phyloP scores from a whole-genome alignment of 2,888 invertebrate genomes.

The Unio pictorum region DNA sequence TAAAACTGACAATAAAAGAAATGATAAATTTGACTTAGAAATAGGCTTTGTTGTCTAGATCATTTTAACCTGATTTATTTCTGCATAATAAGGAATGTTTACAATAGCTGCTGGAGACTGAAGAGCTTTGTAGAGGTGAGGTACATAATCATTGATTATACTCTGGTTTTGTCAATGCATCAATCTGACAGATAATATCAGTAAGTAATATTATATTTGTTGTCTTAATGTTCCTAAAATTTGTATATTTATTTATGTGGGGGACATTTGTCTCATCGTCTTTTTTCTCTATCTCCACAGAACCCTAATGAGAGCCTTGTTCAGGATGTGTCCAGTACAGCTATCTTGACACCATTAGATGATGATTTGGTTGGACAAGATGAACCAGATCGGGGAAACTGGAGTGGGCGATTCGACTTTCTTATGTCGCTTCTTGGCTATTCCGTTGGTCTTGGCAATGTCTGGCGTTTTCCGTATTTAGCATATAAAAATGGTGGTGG shows the following conservation, averaged over 20 bases:
- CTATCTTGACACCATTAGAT: slow-evolving; percentile 59
- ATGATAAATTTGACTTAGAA: too few relatives aligned
- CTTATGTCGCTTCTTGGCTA: slow-evolving; percentile 66
- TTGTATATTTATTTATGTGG: not conserved
- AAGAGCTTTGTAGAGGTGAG: too few relatives aligned
- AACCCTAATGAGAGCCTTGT: slow-evolving; percentile 51
- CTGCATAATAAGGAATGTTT: too few relatives aligned
- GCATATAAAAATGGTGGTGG: slow-evolving; percentile 69
- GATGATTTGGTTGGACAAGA: slow-evolving; percentile 57
- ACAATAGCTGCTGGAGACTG: too few relatives aligned
- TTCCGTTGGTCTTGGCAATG: slow-evolving; percentile 64
- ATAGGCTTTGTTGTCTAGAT: too few relatives aligned
- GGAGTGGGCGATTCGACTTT: slow-evolving; percentile 64
- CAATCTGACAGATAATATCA: too few relatives aligned
- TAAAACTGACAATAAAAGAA: too few relatives aligned
- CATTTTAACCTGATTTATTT: too few relatives aligned
- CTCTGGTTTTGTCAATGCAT: too few relatives aligned
- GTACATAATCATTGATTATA: too few relatives aligned
- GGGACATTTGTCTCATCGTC: not conserved
- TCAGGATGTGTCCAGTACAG: slow-evolving; percentile 64
- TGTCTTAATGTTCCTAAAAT: not conserved
- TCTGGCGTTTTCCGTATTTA: slow-evolving; percentile 78
- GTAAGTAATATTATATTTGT: too few relatives aligned
- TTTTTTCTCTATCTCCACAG: slow-evolving; percentile 17
- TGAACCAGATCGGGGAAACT: slow-evolving; percentile 59